Base-by-base conservation (phyloP, 2,797 vertebrate genomes). In the Psittacula echo region DNA sequence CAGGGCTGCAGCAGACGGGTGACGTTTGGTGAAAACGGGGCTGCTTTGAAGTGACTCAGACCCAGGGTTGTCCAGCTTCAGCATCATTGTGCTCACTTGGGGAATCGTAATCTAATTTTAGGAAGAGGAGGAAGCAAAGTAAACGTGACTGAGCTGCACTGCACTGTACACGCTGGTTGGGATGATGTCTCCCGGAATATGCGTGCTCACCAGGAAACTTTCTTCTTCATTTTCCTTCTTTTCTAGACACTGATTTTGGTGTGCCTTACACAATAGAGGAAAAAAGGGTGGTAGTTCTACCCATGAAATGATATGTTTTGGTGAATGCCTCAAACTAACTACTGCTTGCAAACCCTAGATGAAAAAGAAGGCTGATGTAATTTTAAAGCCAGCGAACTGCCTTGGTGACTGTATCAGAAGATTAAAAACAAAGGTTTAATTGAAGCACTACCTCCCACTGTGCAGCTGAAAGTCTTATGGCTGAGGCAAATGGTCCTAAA, bases 371-470 rank as follows among this genome's bases (percentile, higher is more conserved):
- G 96, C 96, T 95, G 91, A 95, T 97, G 97, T 91, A 93, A 98
- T 98, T 98, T 98, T 97, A 96, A 96, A 97, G 95, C 87, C 95
- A 91, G 97, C 96, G 98, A 98, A 98, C 97, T 96, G 98, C 94
- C 64, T 34, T 90, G 88, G 95, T 64, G 93, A 90, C 96, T 96
- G 96, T 98, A 97, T 98, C 96, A 95, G 97, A 97, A 97, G 96
- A 97, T 96, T 97, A 93, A 96, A 97, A 98, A 98, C 98, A 98
- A 98, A 99, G 98, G 97, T 98, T 97, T 96, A 97, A 97, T 98
- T 98, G 98, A 99, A 97, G 98, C 96, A 53, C 97, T 98, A 97
- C 98, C 98, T 98, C 98, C 98, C 98, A 98, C 97, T 75, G 92
- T 92, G 98, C 95, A 96, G 94, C 98, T 97, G 98, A 98, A 97